A percentile compares a stretch with the other conserved stretches of the same genome.
Evolutionary conservation across 2,888 invertebrate species (phyloP).

Genomic region (Ephialtes manifestator): DNA sequence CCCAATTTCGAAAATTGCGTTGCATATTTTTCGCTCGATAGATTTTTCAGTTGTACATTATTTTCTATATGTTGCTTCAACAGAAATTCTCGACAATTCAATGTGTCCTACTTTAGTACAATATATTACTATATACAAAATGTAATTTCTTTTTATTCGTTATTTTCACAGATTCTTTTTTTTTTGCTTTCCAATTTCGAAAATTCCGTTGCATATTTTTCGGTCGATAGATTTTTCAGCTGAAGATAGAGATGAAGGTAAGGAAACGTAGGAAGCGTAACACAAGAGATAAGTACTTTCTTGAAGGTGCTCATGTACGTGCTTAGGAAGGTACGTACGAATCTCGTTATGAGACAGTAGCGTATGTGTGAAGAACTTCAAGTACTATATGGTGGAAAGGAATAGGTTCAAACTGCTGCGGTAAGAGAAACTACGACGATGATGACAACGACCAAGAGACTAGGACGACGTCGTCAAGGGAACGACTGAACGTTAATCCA

Average conservation of each 20-base stretch:
- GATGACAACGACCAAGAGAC: conserved; percentile 21
- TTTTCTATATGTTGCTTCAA: no score
- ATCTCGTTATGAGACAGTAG: conserved; percentile 58
- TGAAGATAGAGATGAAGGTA: not conserved
- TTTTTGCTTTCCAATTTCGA: no score
- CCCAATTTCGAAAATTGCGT: no score
- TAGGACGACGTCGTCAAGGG: conserved; percentile 40
- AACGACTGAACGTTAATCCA: conserved; percentile 67
- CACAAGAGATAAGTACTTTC: conserved; percentile 58
- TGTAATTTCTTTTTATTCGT: no score
- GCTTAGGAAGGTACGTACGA: conserved; percentile 55
- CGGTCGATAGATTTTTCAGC: not conserved
- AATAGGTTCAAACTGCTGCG: conserved; percentile 52
- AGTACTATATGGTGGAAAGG: conserved; percentile 58
- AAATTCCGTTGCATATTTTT: not conserved
- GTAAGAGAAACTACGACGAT: conserved; percentile 39
- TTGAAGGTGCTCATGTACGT: conserved; percentile 62
- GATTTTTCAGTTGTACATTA: not conserved
- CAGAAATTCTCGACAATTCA: no score
- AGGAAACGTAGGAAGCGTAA: conserved; percentile 22
- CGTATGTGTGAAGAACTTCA: conserved; percentile 44
- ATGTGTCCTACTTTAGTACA: no score
- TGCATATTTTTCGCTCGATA: no score
- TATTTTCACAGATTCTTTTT: no score
- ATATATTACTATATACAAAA: no score